Evolutionary conservation across 2,888 invertebrate species (phyloP).

Genomic region (Crocallis elinguaria): DNA sequence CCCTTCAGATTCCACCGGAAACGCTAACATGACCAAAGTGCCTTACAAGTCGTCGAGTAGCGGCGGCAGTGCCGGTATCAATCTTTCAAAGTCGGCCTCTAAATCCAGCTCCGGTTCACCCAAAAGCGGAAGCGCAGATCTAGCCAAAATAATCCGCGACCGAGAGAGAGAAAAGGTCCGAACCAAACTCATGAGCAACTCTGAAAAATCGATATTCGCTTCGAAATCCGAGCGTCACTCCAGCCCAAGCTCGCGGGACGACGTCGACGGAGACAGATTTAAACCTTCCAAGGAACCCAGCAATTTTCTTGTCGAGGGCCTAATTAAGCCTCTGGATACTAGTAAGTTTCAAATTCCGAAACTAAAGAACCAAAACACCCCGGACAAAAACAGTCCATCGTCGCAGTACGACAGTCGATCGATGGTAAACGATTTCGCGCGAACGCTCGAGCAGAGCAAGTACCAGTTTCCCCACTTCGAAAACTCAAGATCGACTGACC

Average conservation of each 20-base stretch:
- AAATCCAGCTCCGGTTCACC: constrained; percentile 86
- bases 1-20: constrained; percentile 67
- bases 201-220: constrained; percentile 87
- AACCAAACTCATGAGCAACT: constrained; percentile 83
- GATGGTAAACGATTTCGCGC: constrained; percentile 75
- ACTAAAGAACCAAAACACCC: constrained; percentile 82
- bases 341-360: constrained; percentile 96
- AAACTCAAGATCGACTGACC: constrained; percentile 65
- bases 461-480: constrained; percentile 78
- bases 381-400: constrained; percentile 74
- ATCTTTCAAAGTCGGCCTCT: constrained; percentile 75
- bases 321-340: constrained; percentile 91
- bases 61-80: constrained; percentile 71
- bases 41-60: constrained; percentile 78
- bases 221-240: constrained; percentile 87
- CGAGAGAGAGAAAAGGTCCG: constrained; percentile 86
- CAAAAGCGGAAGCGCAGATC: constrained; percentile 85
- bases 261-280: constrained; percentile 86
- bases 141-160: constrained; percentile 83
- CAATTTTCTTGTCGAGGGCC: constrained; percentile 88
- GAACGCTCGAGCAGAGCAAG: constrained; percentile 73
- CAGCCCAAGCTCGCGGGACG: constrained; percentile 88
- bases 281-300: constrained; percentile 87
- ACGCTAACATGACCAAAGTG: constrained; percentile 69
- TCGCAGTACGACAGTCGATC: constrained; percentile 74